These are phyloP conservation scores for Eulithis testata DNA, from an alignment of 2,888 invertebrate genomes.

Conservation along the genomic window DNA sequence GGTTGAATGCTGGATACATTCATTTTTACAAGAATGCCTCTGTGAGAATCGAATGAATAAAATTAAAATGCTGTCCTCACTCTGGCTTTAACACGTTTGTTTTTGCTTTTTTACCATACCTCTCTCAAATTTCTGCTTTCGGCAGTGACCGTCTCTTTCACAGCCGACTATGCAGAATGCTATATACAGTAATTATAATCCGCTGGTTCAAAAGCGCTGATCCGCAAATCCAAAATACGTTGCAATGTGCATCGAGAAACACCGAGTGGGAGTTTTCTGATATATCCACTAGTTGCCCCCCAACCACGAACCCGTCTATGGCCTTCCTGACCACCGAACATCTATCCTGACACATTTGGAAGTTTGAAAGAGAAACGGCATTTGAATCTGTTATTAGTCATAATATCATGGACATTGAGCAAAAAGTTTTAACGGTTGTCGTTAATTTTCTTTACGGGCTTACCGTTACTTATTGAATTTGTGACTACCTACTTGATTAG, in stretches of 20 bases:
- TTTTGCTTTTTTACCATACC: slow-evolving; percentile 27
- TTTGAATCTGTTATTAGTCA: neutral
- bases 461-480: slow-evolving; percentile 7
- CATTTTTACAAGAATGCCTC: too few species aligned
- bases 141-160: slow-evolving; percentile 1
- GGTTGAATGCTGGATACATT: too few species aligned
- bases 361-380: neutral
- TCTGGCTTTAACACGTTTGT: neutral
- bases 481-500: slow-evolving; percentile 8
- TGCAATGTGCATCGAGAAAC: slow-evolving; percentile 32
- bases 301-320: slow-evolving; percentile 44
- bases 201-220: slow-evolving; percentile 48
- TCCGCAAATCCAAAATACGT: slow-evolving; percentile 43
- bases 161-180: slow-evolving; percentile 45
- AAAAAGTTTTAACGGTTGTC: neutral
- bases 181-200: slow-evolving; percentile 47
- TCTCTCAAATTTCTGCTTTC: slow-evolving; percentile 35
- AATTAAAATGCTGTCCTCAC: too few species aligned
- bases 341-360: slow-evolving; percentile 7
- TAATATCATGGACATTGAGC: neutral
- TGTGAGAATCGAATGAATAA: too few species aligned
- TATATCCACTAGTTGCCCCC: slow-evolving; percentile 36
- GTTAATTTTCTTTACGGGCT: slow-evolving; percentile 24
- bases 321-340: slow-evolving; percentile 1
- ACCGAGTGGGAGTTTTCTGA: slow-evolving; percentile 39